Conservation (phyloP, 1,140 invertebrate species). For the Venustaconcha ellipsiformis region DNA sequence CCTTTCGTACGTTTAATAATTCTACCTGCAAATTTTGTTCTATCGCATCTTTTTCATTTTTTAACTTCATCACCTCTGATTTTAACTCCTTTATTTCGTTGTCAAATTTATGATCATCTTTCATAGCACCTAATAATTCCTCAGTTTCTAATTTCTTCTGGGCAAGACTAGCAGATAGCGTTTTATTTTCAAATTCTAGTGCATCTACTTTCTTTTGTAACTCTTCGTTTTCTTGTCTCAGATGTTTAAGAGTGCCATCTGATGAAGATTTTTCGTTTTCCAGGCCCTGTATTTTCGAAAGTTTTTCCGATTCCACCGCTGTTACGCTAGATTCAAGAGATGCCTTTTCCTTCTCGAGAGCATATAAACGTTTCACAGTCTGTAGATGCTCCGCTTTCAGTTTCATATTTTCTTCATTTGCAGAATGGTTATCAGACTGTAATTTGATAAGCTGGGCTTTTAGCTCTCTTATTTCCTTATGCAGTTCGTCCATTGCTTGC, state of each 20-base stretch:
- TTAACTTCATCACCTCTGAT: conserved; percentile 23
- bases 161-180: conserved; percentile 29
- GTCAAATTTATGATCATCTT: conserved; percentile 46
- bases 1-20: conserved; percentile 12
- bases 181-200: conserved; percentile 39
- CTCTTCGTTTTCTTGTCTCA: conserved; percentile 16
- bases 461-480: conserved; percentile 21
- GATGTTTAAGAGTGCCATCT: conserved; percentile 20
- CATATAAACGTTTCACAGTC: conserved; percentile 34
- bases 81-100: conserved; percentile 39
- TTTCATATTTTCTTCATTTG: conserved; percentile 44
- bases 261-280: conserved; percentile 34
- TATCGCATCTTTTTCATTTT: conserved; percentile 30
- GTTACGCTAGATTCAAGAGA: conserved; percentile 23
- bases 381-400: conserved; percentile 35
- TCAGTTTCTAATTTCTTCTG: conserved; percentile 42
- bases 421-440: conserved; percentile 41
- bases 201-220: conserved; percentile 31
- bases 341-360: conserved; percentile 33
- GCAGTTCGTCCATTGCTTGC: background rate
- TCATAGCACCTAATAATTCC: conserved; percentile 41
- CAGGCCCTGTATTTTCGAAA: conserved; percentile 32
- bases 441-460: conserved; percentile 42
- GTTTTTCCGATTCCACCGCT: conserved; percentile 27
- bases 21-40: conserved; percentile 24